Conservation (phyloP, 2,888 invertebrate genomes). For the Ornithoptera alexandrae region DNA sequence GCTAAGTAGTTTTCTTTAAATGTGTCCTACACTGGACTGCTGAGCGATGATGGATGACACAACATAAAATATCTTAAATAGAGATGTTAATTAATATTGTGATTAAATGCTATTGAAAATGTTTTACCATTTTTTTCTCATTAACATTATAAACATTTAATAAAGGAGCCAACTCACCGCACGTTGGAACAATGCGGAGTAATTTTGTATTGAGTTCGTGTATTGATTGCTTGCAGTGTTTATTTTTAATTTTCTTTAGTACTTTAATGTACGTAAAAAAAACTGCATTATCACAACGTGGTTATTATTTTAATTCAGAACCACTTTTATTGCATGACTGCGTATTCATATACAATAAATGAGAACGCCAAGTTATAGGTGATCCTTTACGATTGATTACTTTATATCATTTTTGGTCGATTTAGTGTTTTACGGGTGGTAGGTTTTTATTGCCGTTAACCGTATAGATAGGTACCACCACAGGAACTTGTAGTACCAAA, state of each 20-base stretch:
- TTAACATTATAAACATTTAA: background rate
- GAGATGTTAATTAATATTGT: background rate
- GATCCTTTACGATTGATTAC: too few relatives aligned
- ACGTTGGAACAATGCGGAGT: background rate
- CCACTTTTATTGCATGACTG: background rate
- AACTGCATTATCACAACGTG: background rate
- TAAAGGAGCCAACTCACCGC: background rate
- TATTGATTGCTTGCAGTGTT: background rate
- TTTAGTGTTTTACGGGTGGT: too few relatives aligned
- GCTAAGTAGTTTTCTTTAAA: too few relatives aligned
- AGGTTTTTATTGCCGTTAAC: too few relatives aligned
- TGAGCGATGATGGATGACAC: too few relatives aligned
- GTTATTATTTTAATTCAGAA: background rate
- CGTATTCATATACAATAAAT: too few relatives aligned
- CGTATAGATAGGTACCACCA: too few relatives aligned
- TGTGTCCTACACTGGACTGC: too few relatives aligned
- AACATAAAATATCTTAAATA: too few relatives aligned
- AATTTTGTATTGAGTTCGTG: background rate
- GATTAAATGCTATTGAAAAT: background rate
- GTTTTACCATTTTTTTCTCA: background rate
- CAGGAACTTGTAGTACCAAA: too few relatives aligned
- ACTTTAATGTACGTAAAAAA: background rate
- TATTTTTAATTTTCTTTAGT: slow-evolving; percentile 1
- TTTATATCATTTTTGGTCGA: too few relatives aligned
- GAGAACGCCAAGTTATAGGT: too few relatives aligned